A percentile compares a stretch with the other conserved stretches of the same genome.
Conservation (phyloP, 2,888 invertebrate species). For the Drepana falcataria region DNA sequence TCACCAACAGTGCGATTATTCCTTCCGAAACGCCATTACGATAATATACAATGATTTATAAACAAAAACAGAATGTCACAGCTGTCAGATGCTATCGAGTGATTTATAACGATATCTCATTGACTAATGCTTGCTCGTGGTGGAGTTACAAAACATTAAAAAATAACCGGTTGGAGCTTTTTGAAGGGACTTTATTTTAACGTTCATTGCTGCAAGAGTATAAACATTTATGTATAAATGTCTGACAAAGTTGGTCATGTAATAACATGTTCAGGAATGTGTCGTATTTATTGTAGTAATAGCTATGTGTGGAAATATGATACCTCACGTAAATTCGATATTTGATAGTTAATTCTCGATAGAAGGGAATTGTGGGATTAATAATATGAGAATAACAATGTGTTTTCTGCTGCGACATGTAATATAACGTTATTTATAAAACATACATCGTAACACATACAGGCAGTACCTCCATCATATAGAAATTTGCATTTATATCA, state of each 20-base stretch:
- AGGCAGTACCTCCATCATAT: too few species aligned
- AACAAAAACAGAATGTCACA: constrained; percentile 25
- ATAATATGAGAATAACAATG: too few species aligned
- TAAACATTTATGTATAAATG: background rate
- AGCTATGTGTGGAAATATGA: constrained; percentile 9
- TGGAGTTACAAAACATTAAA: constrained; percentile 19
- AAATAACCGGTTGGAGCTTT: constrained; percentile 1
- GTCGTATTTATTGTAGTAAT: background rate
- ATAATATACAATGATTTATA: constrained; percentile 39
- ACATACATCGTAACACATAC: too few species aligned
- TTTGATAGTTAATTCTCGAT: constrained; percentile 10
- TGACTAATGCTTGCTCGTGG: constrained; percentile 34
- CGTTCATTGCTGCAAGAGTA: background rate
- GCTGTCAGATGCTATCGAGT: constrained; percentile 37
- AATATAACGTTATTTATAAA: too few species aligned
- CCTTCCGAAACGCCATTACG: constrained; percentile 27
- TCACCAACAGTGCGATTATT: too few species aligned
- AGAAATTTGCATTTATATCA: too few species aligned
- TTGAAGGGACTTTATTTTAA: background rate
- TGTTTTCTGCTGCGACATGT: too few species aligned
- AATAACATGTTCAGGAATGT: background rate
- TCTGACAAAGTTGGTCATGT: background rate
- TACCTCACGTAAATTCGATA: constrained; percentile 24
- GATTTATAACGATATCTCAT: constrained; percentile 36
- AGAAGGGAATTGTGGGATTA: too few species aligned